These are phyloP conservation scores for Delphinus delphis DNA, from an alignment of 2,113 vertebrate genomes.

Conservation along the genomic window DNA sequence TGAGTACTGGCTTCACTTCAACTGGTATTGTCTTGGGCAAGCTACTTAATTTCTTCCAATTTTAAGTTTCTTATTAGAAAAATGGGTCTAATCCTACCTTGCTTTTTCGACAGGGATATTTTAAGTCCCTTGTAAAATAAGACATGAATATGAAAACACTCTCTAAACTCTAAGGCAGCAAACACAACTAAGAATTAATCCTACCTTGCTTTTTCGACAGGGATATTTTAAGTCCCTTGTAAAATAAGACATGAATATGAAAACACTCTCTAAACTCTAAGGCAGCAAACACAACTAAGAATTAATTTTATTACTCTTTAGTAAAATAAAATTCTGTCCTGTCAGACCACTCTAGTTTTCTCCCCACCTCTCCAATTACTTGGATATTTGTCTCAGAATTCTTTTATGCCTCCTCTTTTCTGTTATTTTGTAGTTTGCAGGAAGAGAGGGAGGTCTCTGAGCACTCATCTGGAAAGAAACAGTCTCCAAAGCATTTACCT, in stretches of 20 bases:
- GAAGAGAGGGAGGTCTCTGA: background rate
- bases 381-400: slow-evolving; percentile 30
- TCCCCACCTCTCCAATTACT: background rate
- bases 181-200: background rate
- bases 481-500: background rate
- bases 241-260: background rate
- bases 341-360: background rate
- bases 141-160: background rate
- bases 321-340: background rate
- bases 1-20: background rate
- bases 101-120: background rate
- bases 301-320: background rate
- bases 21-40: background rate
- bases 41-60: background rate
- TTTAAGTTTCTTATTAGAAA: slow-evolving; percentile 38
- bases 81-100: background rate
- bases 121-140: background rate
- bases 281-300: background rate
- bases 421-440: background rate
- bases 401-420: background rate
- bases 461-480: background rate
- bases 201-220: background rate
- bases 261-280: background rate
- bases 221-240: background rate
- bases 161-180: background rate